Base-by-base conservation (phyloP, 2,888 invertebrate genomes). In the Candidula unifasciata region DNA sequence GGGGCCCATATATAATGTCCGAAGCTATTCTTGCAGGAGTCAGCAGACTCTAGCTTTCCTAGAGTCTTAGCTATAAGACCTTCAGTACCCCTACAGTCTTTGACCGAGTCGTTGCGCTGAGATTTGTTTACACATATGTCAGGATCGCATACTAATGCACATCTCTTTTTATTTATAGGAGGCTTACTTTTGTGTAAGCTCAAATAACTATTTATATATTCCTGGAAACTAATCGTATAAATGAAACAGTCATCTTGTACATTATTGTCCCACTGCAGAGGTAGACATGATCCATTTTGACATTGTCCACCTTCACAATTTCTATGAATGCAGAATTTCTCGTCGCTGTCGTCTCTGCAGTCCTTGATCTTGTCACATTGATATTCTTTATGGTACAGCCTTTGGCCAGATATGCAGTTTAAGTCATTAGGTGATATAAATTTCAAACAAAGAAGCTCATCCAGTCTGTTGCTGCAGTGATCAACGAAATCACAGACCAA, bases 401-500 rank as follows among this genome's bases (percentile, higher is more conserved):
- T 44, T 44, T 44, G 44, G 3, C 44, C 44, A 44, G 44, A 44
- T 6, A 10, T 44, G 44, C 44, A 44, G 44, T 44, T n/a, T n/a
- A n/a, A n/a, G n/a, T n/a, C n/a, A n/a, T n/a, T n/a, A n/a, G n/a
- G n/a, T n/a, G n/a, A n/a, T n/a, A n/a, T n/a, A n/a, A n/a, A n/a
- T n/a, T n/a, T 18, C 18, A 35, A 21, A 27, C 73, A 73, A 10
- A 8, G n/a, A 13, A n/a, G 13, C n/a, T 73, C 44, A 44, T 73
- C 73, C 24, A 35, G 35, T 37, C 44, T 64, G 37, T 79, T 79
- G 37, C 37, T 68, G 21, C 79, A 79, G 30, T 79, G 27, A 16
- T 52, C 66, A 52, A 52, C 2, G 18, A n/a, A 69, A 27, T 78
- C 69, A 60, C 83, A 83, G 13, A 82, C 74, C 10, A 24, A 54